phyloP scores from a whole-genome alignment of 1,140 invertebrate genomes.

The Orius laevigatus region DNA sequence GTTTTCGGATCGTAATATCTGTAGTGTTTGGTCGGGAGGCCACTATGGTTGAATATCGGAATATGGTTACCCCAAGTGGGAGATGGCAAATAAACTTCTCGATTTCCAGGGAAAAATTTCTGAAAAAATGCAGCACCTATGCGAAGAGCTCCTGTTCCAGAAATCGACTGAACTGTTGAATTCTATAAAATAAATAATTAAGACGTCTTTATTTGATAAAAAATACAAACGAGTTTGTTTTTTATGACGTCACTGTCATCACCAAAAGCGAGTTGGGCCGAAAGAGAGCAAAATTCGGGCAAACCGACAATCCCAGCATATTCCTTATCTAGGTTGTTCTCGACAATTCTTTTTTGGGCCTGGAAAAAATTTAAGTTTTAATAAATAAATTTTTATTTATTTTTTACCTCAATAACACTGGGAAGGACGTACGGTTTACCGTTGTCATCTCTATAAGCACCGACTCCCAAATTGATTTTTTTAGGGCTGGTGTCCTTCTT shows the following conservation, averaged over 20 bases:
- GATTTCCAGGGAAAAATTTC: conserved; percentile 67
- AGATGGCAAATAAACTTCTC: conserved; percentile 81
- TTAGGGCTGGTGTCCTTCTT: conserved; percentile 85
- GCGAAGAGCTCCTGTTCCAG: conserved; percentile 91
- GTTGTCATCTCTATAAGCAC: conserved; percentile 94
- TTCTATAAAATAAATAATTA: conserved; percentile 34
- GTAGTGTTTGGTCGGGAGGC: conserved; percentile 77
- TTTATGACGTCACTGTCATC: conserved; percentile 55
- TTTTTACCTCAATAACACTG: conserved; percentile 60
- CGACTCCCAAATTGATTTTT: conserved; percentile 96
- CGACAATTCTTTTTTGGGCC: conserved; percentile 60
- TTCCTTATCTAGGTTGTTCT: conserved; percentile 79
- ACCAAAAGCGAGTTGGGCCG: conserved; percentile 80
- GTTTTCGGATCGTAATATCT: conserved; percentile 92
- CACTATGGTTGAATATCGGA: conserved; percentile 82
- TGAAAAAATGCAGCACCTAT: conserved; percentile 82
- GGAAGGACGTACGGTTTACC: conserved; percentile 95
- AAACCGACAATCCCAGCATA: conserved; percentile 86
- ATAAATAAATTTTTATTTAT: not conserved
- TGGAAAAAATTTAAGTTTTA: conserved; percentile 26
- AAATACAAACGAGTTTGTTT: conserved; percentile 48
- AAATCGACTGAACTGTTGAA: conserved; percentile 73
- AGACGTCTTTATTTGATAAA: not conserved
- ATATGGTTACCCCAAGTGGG: conserved; percentile 98
- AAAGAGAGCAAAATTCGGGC: conserved; percentile 59